Percentiles rank a stretch among this genome's conserved stretches.
Evolutionary conservation across 2,113 vertebrate genomes (phyloP).

Genomic region (Rhipidura dahli): DNA sequence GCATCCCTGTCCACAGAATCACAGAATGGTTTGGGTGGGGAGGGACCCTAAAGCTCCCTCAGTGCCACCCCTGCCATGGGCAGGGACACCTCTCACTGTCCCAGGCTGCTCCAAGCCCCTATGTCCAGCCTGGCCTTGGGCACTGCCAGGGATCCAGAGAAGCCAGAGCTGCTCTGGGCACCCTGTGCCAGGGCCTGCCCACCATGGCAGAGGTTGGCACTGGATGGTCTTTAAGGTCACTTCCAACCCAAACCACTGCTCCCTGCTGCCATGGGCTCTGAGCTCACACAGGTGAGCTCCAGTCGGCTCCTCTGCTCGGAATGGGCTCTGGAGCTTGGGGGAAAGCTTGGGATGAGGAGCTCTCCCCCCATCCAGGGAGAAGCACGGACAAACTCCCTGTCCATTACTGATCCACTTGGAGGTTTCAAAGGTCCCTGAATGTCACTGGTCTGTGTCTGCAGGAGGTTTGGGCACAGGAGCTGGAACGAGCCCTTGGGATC

Average conservation of each 20-base stretch:
- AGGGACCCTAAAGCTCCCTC: too few species aligned
- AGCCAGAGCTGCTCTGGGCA: background rate
- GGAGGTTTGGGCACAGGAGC: background rate
- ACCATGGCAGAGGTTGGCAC: background rate
- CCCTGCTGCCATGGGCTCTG: background rate
- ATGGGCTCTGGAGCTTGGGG: rapidly evolving
- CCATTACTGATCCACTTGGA: background rate
- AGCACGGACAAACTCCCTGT: rapidly evolving
- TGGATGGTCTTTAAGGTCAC: background rate
- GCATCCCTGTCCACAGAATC: background rate
- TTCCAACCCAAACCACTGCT: background rate
- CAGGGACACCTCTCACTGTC: background rate
- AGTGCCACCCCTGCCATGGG: background rate
- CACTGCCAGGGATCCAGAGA: background rate
- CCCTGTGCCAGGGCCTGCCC: background rate
- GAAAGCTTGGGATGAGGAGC: background rate
- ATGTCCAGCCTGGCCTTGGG: rapidly evolving
- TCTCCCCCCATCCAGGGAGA: rapidly evolving
- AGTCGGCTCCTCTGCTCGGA: rapidly evolving
- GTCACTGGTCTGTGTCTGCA: rapidly evolving
- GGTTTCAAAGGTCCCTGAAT: background rate
- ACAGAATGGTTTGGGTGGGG: background rate
- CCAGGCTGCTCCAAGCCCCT: background rate
- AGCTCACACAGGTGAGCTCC: background rate
- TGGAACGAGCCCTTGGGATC: background rate